A percentile compares a stretch with the other conserved stretches of the same genome.
Conservation (phyloP, 2,888 invertebrate genomes). For the Dione juno region DNA sequence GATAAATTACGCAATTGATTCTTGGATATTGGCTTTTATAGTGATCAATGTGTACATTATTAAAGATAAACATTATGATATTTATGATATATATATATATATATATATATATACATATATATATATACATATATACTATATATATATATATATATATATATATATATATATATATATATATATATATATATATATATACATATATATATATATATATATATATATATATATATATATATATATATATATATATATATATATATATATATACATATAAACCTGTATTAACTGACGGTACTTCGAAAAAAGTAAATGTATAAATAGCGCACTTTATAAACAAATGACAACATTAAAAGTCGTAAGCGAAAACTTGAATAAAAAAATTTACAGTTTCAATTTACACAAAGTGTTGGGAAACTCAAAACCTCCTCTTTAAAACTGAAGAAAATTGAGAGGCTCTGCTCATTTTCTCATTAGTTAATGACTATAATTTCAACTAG, state of each 20-base stretch:
- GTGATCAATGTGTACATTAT: conserved; percentile 41
- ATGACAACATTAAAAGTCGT: neutral
- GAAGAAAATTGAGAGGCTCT: conserved; percentile 65
- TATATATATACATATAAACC: neutral
- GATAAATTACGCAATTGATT: conserved; percentile 45
- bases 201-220: no score
- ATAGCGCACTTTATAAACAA: conserved; percentile 1
- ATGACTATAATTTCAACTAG: conserved; percentile 79
- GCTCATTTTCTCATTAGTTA: conserved; percentile 72
- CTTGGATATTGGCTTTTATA: conserved; percentile 45
- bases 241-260: no score
- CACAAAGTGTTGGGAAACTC: conserved; percentile 59
- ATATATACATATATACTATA: neutral
- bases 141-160: no score
- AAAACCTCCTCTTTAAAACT: conserved; percentile 64
- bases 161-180: no score
- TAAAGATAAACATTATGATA: conserved; percentile 31
- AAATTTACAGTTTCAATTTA: conserved; percentile 51
- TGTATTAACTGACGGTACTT: neutral
- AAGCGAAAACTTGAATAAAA: conserved; percentile 22
- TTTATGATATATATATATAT: no score
- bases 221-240: no score
- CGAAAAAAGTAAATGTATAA: neutral
- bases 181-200: no score
- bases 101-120: no score